Evolutionary conservation across 2,797 vertebrate species (phyloP).

Genomic region (Enteromius thamalakanensis): DNA sequence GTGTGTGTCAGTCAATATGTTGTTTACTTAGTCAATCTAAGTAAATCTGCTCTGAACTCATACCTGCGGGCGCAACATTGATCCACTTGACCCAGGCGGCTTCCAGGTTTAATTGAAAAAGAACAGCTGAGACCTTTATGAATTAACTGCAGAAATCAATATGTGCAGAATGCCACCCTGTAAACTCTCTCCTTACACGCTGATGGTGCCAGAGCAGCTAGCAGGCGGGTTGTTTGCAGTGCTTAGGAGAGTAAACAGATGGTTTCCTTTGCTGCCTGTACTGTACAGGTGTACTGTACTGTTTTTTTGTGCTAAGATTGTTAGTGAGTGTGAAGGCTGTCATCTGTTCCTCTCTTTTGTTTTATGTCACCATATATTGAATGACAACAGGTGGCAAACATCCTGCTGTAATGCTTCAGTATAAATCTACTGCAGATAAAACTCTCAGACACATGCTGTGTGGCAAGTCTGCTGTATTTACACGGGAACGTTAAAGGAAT

Average conservation of each 20-base stretch:
- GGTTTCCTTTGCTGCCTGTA: slow-evolving; percentile 7
- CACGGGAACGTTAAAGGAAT: neutral
- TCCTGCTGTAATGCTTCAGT: neutral
- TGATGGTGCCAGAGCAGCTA: slow-evolving; percentile 28
- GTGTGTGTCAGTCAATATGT: slow-evolving; percentile 54
- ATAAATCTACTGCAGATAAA: neutral
- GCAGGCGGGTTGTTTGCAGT: slow-evolving; percentile 8
- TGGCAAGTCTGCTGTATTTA: neutral
- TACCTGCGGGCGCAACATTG: slow-evolving; percentile 59
- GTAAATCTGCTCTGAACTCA: slow-evolving; percentile 58
- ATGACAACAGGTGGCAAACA: slow-evolving; percentile 42
- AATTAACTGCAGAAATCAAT: slow-evolving; percentile 64
- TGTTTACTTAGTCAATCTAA: slow-evolving; percentile 57
- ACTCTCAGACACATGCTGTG: neutral
- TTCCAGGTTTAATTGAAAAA: slow-evolving; percentile 67
- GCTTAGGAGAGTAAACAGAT: slow-evolving; percentile 27
- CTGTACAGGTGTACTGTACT: slow-evolving; percentile 31
- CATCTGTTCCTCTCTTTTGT: slow-evolving; percentile 33
- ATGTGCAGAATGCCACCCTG: slow-evolving; percentile 39
- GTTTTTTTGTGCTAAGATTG: slow-evolving; percentile 3
- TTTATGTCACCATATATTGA: slow-evolving; percentile 14
- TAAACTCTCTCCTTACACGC: slow-evolving; percentile 39
- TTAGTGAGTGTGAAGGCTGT: slow-evolving; percentile 26
- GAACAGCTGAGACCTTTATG: slow-evolving; percentile 60
- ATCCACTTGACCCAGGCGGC: slow-evolving; percentile 60